These are phyloP conservation scores for Apotomis turbidana DNA, from an alignment of 2,888 invertebrate species.

Conservation along the genomic window DNA sequence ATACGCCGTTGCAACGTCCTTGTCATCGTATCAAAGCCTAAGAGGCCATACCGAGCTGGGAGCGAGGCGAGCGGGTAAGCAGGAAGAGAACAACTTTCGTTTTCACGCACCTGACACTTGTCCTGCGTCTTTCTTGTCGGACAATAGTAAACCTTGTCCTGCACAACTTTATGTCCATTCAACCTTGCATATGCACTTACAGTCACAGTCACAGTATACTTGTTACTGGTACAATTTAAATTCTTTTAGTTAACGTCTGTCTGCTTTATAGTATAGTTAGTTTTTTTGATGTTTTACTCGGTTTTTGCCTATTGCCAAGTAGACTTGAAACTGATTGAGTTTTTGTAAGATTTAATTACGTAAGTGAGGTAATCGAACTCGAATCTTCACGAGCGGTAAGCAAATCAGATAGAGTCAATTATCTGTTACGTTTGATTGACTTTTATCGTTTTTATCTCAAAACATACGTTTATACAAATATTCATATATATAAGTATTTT, in stretches of 20 bases:
- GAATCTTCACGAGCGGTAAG: conserved; percentile 8
- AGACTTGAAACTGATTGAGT: conserved; percentile 39
- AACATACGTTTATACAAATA: not conserved
- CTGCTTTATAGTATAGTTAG: not conserved
- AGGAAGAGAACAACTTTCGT: conserved; percentile 84
- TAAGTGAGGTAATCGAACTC: conserved; percentile 37
- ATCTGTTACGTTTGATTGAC: conserved; percentile 1
- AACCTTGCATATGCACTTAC: not conserved
- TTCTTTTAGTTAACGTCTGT: conserved; percentile 13
- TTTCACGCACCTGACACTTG: conserved; percentile 80
- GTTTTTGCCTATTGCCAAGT: conserved; percentile 32
- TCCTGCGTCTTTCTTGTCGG: conserved; percentile 64
- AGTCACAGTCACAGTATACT: not conserved
- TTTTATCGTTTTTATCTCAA: not conserved
- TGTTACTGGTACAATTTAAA: conserved; percentile 9
- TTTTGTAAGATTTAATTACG: conserved; percentile 32
- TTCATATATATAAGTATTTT: not conserved
- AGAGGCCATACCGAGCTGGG: conserved; percentile 57
- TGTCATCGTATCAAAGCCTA: conserved; percentile 53
- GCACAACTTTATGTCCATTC: conserved; percentile 20
- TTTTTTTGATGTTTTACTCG: conserved; percentile 10
- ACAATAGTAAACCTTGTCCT: conserved; percentile 51
- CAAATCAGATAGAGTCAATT: conserved; percentile 1
- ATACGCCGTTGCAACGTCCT: conserved; percentile 51
- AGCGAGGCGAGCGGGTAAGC: conserved; percentile 74